Base-by-base conservation (phyloP, 2,888 invertebrate genomes). In the Galerucella nymphaeae region DNA sequence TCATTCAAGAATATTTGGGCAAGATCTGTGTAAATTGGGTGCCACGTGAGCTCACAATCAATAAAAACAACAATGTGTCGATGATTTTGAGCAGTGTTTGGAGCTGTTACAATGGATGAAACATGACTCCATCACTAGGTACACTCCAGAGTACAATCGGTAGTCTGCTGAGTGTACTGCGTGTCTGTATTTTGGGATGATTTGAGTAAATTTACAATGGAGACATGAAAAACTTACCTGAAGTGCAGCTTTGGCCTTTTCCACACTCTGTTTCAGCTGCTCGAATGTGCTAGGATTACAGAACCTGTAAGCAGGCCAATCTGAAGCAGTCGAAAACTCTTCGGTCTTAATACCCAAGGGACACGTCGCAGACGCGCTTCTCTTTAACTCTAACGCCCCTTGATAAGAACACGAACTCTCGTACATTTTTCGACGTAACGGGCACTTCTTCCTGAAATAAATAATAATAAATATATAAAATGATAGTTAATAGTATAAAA, bases 361-460 rank as follows among this genome's bases (percentile, higher is more conserved):
- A 79, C 84, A 84, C 67, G 81, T 80, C 73, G 84, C 81, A 74
- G 82, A 79, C 55, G 84, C 81, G 75, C 82, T 82, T 57, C 87
- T 84, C 80, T 87, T 87, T 80, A 87, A 83, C 79, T 87, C 86
- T 76, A 87, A 84, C 80, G 88, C 88, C 83, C 87, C 88, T 83
- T 95, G 94, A 89, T 96, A 96, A 87, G 95, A 96, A 89, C 96
- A 96, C 85, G 95, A 95, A 89, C 95, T 95, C 90, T 96, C 96
- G 91, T 96, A 96, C 96, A 96, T 96, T 85, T 89, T 90, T 72
- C 85, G 84, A 55, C 85, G 83, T 65, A 85, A 74, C 41, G 80
- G 82, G 74, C 85, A 84, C 85, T 86, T 86, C 78, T 85, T 85
- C 78, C 86, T 86, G 77, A 16, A 83, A 83, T 66, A 55, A 1